Percentiles rank a stretch among this genome's conserved stretches.
Conservation (phyloP, 2,888 invertebrate genomes). For the Coelinius sp. region DNA sequence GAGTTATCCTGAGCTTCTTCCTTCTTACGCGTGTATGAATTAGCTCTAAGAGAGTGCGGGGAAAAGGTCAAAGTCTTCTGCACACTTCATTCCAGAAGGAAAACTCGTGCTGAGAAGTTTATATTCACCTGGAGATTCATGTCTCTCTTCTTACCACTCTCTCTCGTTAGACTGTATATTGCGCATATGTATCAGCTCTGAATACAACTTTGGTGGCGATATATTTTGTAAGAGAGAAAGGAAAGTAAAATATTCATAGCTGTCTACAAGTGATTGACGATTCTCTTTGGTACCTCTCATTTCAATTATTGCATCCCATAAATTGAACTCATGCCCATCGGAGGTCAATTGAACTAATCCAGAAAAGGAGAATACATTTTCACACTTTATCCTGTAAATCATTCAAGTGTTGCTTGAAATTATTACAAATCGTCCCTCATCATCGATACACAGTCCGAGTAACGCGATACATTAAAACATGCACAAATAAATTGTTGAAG, state of each 20-base stretch:
- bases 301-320: conserved; percentile 31
- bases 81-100: not conserved
- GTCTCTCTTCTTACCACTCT: not conserved
- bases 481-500: conserved; percentile 40
- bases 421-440: conserved; percentile 44
- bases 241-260: not conserved
- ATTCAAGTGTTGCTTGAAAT: conserved; percentile 33
- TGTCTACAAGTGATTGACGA: conserved; percentile 6
- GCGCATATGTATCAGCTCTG: not conserved
- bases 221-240: not conserved
- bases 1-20: conserved; percentile 49
- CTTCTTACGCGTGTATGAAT: conserved; percentile 53
- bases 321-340: conserved; percentile 39
- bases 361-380: conserved; percentile 28
- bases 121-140: conserved; percentile 12
- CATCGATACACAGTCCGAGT: conserved; percentile 36
- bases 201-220: not conserved
- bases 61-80: conserved; percentile 46
- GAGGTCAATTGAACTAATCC: conserved; percentile 40
- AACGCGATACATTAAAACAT: not conserved
- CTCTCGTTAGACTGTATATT: not conserved
- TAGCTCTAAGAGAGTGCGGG: conserved; percentile 46
- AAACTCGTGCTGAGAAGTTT: not conserved
- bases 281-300: not conserved
- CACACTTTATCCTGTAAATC: conserved; percentile 5